phyloP scores from a whole-genome alignment of 2,797 vertebrate genomes.

The Cygnus olor region DNA sequence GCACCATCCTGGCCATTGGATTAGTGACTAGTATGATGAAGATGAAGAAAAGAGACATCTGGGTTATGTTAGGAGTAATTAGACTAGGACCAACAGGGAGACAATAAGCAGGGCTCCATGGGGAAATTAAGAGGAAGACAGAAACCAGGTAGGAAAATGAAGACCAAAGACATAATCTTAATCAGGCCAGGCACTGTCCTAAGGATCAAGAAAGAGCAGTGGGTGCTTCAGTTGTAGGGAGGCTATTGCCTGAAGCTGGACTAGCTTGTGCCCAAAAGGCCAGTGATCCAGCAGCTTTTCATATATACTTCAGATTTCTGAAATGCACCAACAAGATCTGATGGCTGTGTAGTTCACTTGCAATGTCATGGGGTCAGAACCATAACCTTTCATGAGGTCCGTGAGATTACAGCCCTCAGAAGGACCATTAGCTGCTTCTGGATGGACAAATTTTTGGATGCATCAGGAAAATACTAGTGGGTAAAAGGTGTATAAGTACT shows the following conservation, averaged over 20 bases:
- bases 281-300: neutral
- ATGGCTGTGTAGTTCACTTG: neutral
- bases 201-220: neutral
- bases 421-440: neutral
- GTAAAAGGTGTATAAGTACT: neutral
- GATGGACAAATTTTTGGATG: neutral
- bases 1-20: neutral
- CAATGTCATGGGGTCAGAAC: neutral
- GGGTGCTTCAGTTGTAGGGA: neutral
- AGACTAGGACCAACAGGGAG: neutral
- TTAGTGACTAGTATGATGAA: neutral
- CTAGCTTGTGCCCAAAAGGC: neutral
- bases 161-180: neutral
- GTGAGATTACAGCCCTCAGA: neutral
- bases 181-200: neutral
- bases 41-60: neutral
- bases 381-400: neutral
- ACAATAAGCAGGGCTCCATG: neutral
- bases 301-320: neutral
- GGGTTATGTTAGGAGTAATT: neutral
- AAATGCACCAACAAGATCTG: neutral
- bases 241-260: neutral
- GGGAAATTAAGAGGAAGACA: neutral
- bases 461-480: neutral
- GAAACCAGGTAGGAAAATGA: neutral